Base-by-base conservation (phyloP, 2,888 invertebrate genomes). In the Bhutanitis thaidina region DNA sequence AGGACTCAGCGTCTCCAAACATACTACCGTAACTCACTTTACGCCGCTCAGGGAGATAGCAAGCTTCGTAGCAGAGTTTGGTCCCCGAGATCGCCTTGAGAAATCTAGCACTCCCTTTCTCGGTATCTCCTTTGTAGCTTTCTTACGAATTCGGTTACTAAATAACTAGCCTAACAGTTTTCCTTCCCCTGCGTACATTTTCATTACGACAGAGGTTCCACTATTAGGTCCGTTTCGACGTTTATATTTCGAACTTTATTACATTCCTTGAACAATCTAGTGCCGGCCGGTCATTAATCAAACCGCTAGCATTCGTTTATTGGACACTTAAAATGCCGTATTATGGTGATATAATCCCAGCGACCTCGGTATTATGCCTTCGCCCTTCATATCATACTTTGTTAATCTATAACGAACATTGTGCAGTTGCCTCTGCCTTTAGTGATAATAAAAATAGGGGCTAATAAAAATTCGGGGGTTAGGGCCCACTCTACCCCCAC, bases 291-390 rank as follows among this genome's bases (percentile, higher is more conserved):
- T 32, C 43, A 52, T 52, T 52, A 52, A 52, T 52, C 52, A 52
- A 15, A 25, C 51, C 34, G 36, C 36, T 12, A 46, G 47, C 46
- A 52, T 52, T 43, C 46, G 52, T 52, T 52, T 52, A 52, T 52
- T 52, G 38, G 47, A 37, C 47, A 47, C 52, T 47, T 41, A 47
- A 47, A 52, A 51, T 40, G 30, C 36, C 49, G 16, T 39, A 44
- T 50, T 37, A 34, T 35, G 35, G 50, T 44, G 50, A 50, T 14
- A 50, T 50, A 44, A 39, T 39, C 39, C 27, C 20, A 36, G 36
- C 29, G 41, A 13, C 41, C 48, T 35, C 48, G 27, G 41, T 29
- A 30, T 40, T 35, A 41, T 41, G 34, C 48, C 41, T 27, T 1
- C 20, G 35, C 29, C 13, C 7, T 32, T 9, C 5, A 47, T 27